Evolutionary conservation across 2,113 vertebrate genomes (phyloP).

Genomic region (Amphiprion percula): DNA sequence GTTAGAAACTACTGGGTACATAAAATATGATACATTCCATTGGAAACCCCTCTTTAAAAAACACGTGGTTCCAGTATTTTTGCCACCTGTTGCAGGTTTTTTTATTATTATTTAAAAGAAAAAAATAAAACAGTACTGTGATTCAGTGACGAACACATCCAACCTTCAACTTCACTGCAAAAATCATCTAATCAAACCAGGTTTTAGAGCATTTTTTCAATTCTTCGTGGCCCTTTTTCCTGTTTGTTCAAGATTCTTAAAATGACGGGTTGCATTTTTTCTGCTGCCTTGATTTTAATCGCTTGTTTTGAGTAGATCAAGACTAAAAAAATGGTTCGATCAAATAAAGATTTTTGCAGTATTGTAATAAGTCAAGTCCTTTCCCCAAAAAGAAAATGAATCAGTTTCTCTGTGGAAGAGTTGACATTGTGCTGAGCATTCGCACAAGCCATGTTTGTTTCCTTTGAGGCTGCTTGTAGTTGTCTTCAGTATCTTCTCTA

Average conservation of each 20-base stretch:
- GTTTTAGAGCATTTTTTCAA: background rate
- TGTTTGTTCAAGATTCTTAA: too few species aligned
- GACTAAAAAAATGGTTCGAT: background rate
- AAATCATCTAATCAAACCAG: background rate
- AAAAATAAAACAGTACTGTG: constrained; percentile 38
- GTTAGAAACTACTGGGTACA: constrained; percentile 59
- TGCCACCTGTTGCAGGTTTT: constrained; percentile 20
- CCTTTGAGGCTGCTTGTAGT: background rate
- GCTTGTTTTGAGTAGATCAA: background rate
- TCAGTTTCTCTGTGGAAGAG: background rate
- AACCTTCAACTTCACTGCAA: constrained; percentile 6
- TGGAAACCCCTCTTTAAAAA: constrained; percentile 55
- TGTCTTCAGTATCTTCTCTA: background rate
- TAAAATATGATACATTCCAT: constrained; percentile 58
- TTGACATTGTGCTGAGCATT: background rate
- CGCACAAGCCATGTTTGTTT: constrained; percentile 4
- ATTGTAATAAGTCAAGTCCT: constrained; percentile 20
- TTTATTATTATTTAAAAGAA: constrained; percentile 22
- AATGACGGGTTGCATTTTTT: too few species aligned
- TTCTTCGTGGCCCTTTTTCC: too few species aligned
- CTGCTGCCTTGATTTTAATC: too few species aligned
- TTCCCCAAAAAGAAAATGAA: background rate
- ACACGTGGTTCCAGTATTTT: constrained; percentile 35
- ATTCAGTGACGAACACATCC: constrained; percentile 36
- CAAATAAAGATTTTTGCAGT: background rate